These are phyloP conservation scores for Drosophila merina DNA, from an alignment of 2,888 invertebrate species.

Conservation along the genomic window DNA sequence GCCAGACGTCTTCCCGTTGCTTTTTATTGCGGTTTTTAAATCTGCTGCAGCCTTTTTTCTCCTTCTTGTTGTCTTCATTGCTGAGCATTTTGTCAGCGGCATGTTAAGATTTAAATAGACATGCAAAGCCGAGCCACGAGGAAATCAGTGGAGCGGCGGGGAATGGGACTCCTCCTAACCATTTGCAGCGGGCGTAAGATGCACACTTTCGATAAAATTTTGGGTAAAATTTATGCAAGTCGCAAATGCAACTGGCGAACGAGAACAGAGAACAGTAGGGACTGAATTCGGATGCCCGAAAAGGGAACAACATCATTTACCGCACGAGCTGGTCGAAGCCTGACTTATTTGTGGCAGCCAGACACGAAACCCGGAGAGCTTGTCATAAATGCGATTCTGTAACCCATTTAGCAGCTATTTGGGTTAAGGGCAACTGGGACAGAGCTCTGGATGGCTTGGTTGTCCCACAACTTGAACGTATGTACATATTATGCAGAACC, in stretches of 20 bases:
- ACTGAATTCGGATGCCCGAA: constrained; percentile 16
- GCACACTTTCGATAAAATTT: constrained; percentile 74
- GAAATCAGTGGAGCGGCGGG: constrained; percentile 27
- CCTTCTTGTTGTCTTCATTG: constrained; percentile 61
- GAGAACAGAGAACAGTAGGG: constrained; percentile 32
- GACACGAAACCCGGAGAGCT: constrained; percentile 53
- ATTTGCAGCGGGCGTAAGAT: constrained; percentile 64
- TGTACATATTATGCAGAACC: neutral
- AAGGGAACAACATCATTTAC: constrained; percentile 70
- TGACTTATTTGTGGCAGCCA: constrained; percentile 67
- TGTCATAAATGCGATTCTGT: constrained; percentile 67
- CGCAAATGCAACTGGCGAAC: constrained; percentile 35
- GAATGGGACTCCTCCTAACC: constrained; percentile 44
- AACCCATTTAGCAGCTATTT: constrained; percentile 44
- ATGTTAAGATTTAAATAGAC: constrained; percentile 73
- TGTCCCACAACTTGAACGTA: neutral
- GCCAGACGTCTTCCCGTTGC: constrained; percentile 43
- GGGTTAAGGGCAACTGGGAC: constrained; percentile 65
- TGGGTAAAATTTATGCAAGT: constrained; percentile 65
- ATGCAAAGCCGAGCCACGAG: constrained; percentile 47
- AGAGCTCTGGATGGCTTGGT: constrained; percentile 16
- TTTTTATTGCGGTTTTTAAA: constrained; percentile 39
- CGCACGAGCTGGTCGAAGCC: constrained; percentile 68
- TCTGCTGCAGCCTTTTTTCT: constrained; percentile 25
- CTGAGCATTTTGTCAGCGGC: constrained; percentile 68